Base-by-base conservation (phyloP, 2,888 invertebrate genomes). In the Ormyrus pomaceus region DNA sequence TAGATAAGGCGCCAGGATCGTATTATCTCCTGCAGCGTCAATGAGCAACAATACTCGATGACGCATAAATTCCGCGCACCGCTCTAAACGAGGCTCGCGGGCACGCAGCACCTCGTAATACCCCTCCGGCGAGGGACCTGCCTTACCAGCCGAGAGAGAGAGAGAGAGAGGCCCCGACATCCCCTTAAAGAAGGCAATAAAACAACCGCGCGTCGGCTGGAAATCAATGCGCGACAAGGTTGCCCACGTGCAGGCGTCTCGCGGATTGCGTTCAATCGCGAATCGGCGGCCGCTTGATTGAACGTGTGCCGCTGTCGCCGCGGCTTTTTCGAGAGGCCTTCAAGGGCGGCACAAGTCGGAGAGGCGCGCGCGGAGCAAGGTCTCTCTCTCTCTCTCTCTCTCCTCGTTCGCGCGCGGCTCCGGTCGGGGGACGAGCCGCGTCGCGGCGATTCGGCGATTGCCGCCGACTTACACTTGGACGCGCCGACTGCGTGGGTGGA, bases 141-240 rank as follows among this genome's bases (percentile, higher is more conserved):
- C 34, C 34, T 34, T 34, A 34, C 34, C 34, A 4, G 34, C 34
- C 34, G 50, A 6, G 50, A 66, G 65, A 13, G 10, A 53, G 51
- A 34, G 59, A 51, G 55, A 64, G 77, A 62, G 77, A 71, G 75
- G 64, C n/a, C n/a, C 56, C 9, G 0, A 56, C 56, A 56, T n/a
- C 56, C 34, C n/a, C 56, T 56, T n/a, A n/a, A 56, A 56, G n/a
- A 56, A 34, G n/a, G n/a, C 9, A 56, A 56, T 34, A 34, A 56
- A 56, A 56, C n/a, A 56, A 9, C 5, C 46, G n/a, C 34, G n/a
- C 48, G 58, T 6, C 8, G 56, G n/a, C 7, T 7, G 19, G 78
- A 78, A 78, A 78, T 78, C 78, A 78, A 78, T 78, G 77, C 58
- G 53, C 53, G 59, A 61, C 77, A 72, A 72, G 77, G 72, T 72